These are phyloP conservation scores for Chloropsis cyanopogon DNA, from an alignment of 2,113 vertebrate genomes.

Conservation along the genomic window DNA sequence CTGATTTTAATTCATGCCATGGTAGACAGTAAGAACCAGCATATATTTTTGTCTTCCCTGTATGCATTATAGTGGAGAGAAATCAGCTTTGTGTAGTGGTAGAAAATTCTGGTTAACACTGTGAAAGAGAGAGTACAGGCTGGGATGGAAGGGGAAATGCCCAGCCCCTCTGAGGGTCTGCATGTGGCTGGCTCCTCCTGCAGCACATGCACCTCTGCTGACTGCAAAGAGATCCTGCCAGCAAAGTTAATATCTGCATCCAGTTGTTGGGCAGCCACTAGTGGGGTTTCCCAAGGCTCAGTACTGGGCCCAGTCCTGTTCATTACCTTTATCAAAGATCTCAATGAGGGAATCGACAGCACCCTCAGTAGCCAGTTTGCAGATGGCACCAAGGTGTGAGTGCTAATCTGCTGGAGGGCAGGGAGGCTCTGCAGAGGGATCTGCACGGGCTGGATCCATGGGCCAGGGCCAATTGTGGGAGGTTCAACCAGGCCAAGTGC, in stretches of 20 bases:
- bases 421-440: neutral
- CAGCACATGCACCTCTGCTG: neutral
- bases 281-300: neutral
- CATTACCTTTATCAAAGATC: neutral
- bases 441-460: neutral
- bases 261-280: too few species aligned
- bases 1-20: neutral
- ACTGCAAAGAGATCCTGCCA: neutral
- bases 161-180: neutral
- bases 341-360: neutral
- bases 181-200: neutral
- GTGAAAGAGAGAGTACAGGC: neutral
- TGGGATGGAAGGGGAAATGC: accelerated
- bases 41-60: neutral
- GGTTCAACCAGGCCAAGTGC: neutral
- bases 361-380: neutral
- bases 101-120: neutral
- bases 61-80: neutral
- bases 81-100: neutral
- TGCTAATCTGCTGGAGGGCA: neutral
- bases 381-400: neutral
- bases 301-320: neutral
- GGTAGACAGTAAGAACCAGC: neutral
- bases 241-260: neutral
- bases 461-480: accelerated